Evolutionary conservation across 2,797 vertebrate species (phyloP), one percentile per base, ranked within the genome.

Genomic region (Falco columbarius): DNA sequence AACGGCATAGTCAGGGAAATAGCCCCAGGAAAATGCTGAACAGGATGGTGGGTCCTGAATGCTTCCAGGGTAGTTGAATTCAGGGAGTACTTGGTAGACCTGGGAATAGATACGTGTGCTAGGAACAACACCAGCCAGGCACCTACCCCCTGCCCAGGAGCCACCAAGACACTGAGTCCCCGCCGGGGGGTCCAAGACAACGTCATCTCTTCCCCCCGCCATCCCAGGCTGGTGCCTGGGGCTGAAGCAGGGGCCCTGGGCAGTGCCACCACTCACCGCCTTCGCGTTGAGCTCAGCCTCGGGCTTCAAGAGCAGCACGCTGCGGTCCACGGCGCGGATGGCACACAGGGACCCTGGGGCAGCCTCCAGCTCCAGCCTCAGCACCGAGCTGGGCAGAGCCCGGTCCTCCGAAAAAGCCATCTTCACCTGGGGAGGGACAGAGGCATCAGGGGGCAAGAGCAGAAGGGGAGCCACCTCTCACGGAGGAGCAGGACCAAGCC

Each of bases 271-370:
- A 91, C 98, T 21, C 97, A 99, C 98, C 1, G 29, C 82, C 56
- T 96, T 81, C 0, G 89, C 30, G 2, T 19, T 97, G 95, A 99
- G 97, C 55, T 99, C 98, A 13, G 96, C 86, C 86, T 98, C 96
- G 0, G 98, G 59, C 94, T 98, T 96, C 91, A 99, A 88, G 91
- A 99, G 97, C 49, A 98, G 97, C 75, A 99, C 77, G 0, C 98
- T 99, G 96, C 98, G 98, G 97, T 99, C 99, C 40, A 99, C 97
- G 3, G 98, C 98, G 19, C 98, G 96, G 38, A 99, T 19, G 0
- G 98, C 99, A 14, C 99, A 99, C 81, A 99, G 68, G 7, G 98
- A 99, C 9, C 98, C 98, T 0, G 98, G 98, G 4, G 95, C 88
- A 65, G 98, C 98, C 93, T 89, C 90, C 55, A 99, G 95, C 27